Percentiles rank a stretch among this genome's conserved stretches.
Conservation (phyloP, 2,113 vertebrate genomes). For the Lophius piscatorius region DNA sequence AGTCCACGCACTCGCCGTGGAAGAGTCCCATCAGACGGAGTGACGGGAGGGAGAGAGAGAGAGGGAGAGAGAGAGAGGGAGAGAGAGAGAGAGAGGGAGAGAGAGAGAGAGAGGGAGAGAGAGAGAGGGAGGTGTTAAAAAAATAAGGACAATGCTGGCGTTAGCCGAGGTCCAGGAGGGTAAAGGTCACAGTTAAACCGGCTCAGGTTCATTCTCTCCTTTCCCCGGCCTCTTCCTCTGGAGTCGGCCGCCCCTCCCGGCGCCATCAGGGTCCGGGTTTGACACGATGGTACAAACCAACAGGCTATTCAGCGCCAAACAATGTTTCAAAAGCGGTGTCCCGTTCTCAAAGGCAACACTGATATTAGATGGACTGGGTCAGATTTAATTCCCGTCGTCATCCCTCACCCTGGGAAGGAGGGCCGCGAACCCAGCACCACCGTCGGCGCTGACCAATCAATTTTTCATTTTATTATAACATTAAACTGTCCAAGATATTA, state of each 20-base stretch:
- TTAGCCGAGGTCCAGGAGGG: slow-evolving; percentile 29
- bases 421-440: too few species aligned
- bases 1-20: slow-evolving; percentile 37
- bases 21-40: slow-evolving; percentile 36
- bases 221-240: neutral
- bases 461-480: too few species aligned
- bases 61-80: slow-evolving; percentile 16
- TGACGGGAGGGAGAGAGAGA: slow-evolving; percentile 10
- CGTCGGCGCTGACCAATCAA: too few species aligned
- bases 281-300: neutral
- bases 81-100: slow-evolving; percentile 13
- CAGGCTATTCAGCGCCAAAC: too few species aligned
- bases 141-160: slow-evolving; percentile 12
- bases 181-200: slow-evolving; percentile 46
- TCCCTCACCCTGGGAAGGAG: too few species aligned
- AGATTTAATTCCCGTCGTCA: too few species aligned
- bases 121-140: slow-evolving; percentile 13
- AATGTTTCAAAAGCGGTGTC: too few species aligned
- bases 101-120: slow-evolving; percentile 11
- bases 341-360: too few species aligned
- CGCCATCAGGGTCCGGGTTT: neutral
- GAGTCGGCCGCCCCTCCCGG: neutral
- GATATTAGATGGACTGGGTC: too few species aligned
- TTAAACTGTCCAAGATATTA: too few species aligned
- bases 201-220: slow-evolving; percentile 39